phyloP scores from a whole-genome alignment of 2,113 vertebrate species.

The Hydrochoerus hydrochaeris region DNA sequence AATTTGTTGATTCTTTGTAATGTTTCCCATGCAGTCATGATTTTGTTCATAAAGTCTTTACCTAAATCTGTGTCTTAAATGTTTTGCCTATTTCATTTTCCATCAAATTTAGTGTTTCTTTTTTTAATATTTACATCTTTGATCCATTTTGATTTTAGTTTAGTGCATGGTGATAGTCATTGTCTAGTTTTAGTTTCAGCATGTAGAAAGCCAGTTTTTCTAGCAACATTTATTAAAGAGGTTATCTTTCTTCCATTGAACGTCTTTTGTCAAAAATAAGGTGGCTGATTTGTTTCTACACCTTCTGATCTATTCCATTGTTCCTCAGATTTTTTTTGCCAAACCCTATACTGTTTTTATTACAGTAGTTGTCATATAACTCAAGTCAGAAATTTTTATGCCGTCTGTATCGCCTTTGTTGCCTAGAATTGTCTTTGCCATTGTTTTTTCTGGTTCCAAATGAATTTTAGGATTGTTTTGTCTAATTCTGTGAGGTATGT shows the following conservation, averaged over 20 bases:
- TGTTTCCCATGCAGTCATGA: neutral
- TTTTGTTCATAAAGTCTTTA: neutral
- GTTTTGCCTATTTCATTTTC: neutral
- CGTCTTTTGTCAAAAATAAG: neutral
- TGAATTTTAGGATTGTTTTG: neutral
- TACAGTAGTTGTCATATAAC: neutral
- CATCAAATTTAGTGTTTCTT: neutral
- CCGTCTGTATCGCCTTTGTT: neutral
- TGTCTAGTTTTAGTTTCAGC: neutral
- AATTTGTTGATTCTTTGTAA: neutral
- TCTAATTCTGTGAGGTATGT: neutral
- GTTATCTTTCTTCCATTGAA: neutral
- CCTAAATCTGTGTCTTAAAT: neutral
- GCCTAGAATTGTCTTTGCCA: neutral
- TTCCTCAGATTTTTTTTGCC: neutral
- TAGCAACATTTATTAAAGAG: neutral
- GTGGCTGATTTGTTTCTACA: neutral
- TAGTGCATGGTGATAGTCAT: neutral
- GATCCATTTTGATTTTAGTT: neutral
- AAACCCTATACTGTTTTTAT: neutral
- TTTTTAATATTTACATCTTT: neutral
- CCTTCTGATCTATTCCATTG: neutral
- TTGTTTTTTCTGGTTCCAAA: neutral
- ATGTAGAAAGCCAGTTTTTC: neutral
- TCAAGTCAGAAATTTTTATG: neutral